Conservation (phyloP, 2,113 vertebrate genomes). For the Apodemus speciosus region DNA sequence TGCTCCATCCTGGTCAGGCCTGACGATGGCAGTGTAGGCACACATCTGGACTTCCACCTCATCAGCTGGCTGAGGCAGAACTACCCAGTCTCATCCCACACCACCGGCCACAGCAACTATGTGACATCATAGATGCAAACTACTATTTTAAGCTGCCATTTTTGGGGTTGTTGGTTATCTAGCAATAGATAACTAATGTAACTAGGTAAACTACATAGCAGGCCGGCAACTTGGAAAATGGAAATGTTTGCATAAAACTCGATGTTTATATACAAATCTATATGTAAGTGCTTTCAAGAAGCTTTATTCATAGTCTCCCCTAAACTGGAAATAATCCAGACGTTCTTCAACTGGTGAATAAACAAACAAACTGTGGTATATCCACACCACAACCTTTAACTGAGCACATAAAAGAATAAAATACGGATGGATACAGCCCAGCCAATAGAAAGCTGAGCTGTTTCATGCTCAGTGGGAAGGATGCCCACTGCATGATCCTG, state of each 20-base stretch:
- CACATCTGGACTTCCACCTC: not conserved
- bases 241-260: not conserved
- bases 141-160: not conserved
- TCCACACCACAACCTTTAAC: not conserved
- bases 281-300: not conserved
- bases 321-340: not conserved
- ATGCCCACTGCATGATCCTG: not conserved
- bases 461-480: not conserved
- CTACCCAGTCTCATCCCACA: not conserved
- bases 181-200: not conserved
- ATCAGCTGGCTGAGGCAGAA: not conserved
- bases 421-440: not conserved
- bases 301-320: constrained; percentile 29
- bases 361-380: not conserved
- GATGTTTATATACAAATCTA: not conserved
- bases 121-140: not conserved
- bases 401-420: not conserved
- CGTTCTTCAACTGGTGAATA: not conserved
- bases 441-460: not conserved
- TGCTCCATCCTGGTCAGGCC: not conserved
- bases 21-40: not conserved
- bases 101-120: not conserved
- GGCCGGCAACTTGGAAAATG: not conserved
- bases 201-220: not conserved
- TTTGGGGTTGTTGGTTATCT: not conserved